Conservation (phyloP, 37 sponge, comb jelly and placozoan species). For the Lycopodina hypogea region DNA sequence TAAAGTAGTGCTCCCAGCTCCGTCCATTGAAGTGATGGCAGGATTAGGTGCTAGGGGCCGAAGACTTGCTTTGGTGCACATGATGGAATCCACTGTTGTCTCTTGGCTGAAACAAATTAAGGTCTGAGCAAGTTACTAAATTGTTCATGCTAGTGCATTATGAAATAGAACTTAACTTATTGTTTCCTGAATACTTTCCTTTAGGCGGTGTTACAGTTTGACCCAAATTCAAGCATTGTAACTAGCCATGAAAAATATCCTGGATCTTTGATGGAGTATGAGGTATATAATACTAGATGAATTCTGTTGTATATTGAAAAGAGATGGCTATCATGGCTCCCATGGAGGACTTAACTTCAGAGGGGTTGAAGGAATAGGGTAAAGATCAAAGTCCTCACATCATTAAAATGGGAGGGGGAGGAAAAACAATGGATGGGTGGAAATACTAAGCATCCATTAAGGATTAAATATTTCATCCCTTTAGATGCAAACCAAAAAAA, state of each 20-base stretch:
- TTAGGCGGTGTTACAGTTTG: constrained; percentile 65
- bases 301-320: neutral
- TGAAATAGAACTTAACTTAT: too few species aligned
- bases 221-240: constrained; percentile 37
- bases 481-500: too few species aligned
- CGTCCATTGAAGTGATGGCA: constrained; percentile 73
- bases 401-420: too few species aligned
- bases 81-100: constrained; percentile 84
- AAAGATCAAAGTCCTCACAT: too few species aligned
- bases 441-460: too few species aligned
- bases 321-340: neutral
- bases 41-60: constrained; percentile 39
- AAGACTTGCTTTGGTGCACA: constrained; percentile 52
- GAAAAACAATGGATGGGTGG: too few species aligned
- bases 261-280: constrained; percentile 77
- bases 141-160: neutral
- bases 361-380: too few species aligned
- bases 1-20: constrained; percentile 80
- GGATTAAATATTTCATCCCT: too few species aligned
- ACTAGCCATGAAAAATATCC: constrained; percentile 39
- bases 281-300: constrained; percentile 36
- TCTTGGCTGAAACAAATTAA: constrained; percentile 93
- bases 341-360: too few species aligned
- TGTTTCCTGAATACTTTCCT: neutral
- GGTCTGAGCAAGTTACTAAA: constrained; percentile 18